Base-by-base conservation (phyloP, 2,888 invertebrate genomes). In the Thyatira batis region DNA sequence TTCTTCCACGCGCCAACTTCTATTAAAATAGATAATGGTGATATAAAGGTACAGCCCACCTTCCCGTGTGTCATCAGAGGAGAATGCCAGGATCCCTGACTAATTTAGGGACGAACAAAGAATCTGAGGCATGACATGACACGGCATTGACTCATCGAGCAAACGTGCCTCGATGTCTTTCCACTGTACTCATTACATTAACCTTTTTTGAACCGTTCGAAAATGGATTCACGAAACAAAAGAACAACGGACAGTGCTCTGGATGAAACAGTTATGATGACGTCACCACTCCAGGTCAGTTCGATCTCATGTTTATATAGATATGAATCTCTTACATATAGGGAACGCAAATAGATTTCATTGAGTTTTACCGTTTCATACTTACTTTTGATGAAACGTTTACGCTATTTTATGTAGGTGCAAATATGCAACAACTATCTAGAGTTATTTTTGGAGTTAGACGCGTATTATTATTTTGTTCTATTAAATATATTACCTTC, bases 31-130 rank as follows among this genome's bases (percentile, higher is more conserved):
- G 8, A 17, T 39, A 39, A 17, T n/a, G 39, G 8, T 39, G 6
- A 17, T 39, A 39, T 4, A n/a, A n/a, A 17, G 39, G 39, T 17
- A 39, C 17, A 13, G 17, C 13, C 13, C 17, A 2, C 67, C 67
- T 61, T 63, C 60, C 65, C 61, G 59, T 73, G 75, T 58, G 60
- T 81, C 80, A 80, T 67, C 66, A 62, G 65, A 57, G 57, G 66
- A 71, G 83, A 80, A 83, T 82, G 79, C 67, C 62, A 51, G 64
- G 73, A 73, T 59, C 63, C 70, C 78, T 73, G 78, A 79, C 74
- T 77, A 79, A 79, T 63, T 52, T 55, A 55, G 57, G 58, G 58
- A 58, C 66, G 67, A 71, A 75, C 71, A 69, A 71, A 67, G 62
- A 60, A 61, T 39, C 57, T 50, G 57, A 57, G 61, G 71, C 70